Evolutionary conservation across 2,888 invertebrate genomes (phyloP).

Genomic region (Papilio protenor): DNA sequence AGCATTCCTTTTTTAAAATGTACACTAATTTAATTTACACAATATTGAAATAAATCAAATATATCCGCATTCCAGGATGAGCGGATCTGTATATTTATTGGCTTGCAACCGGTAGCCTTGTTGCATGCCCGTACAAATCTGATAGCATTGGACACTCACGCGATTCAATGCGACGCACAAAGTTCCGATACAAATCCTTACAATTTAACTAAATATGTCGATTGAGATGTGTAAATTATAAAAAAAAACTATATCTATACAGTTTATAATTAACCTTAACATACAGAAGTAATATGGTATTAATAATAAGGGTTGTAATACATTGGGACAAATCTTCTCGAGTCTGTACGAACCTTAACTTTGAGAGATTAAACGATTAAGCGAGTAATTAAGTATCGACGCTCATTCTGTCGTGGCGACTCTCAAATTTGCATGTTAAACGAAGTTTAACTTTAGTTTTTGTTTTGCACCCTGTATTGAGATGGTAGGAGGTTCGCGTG

Average conservation of each 20-base stretch:
- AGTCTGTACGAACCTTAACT: slow-evolving; percentile 68
- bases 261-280: background rate
- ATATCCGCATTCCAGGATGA: slow-evolving; percentile 49
- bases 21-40: slow-evolving; percentile 44
- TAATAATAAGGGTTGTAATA: slow-evolving; percentile 5
- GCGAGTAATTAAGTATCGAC: slow-evolving; percentile 83
- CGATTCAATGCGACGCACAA: slow-evolving; percentile 55
- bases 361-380: slow-evolving; percentile 81
- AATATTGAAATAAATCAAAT: slow-evolving; percentile 56
- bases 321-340: slow-evolving; percentile 50
- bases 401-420: slow-evolving; percentile 81
- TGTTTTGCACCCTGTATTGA: slow-evolving; percentile 80
- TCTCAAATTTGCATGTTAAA: slow-evolving; percentile 85
- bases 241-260: background rate
- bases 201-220: background rate
- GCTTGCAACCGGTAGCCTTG: slow-evolving; percentile 60
- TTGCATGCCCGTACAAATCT: slow-evolving; percentile 67
- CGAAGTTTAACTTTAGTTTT: slow-evolving; percentile 80
- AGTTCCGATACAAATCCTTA: slow-evolving; percentile 36
- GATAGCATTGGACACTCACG: slow-evolving; percentile 66
- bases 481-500: slow-evolving; percentile 74
- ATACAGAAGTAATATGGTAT: background rate
- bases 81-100: slow-evolving; percentile 63
- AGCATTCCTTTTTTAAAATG: background rate
- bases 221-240: background rate